Conservation (phyloP, 2,888 invertebrate genomes). For the Dynastes tityus region DNA sequence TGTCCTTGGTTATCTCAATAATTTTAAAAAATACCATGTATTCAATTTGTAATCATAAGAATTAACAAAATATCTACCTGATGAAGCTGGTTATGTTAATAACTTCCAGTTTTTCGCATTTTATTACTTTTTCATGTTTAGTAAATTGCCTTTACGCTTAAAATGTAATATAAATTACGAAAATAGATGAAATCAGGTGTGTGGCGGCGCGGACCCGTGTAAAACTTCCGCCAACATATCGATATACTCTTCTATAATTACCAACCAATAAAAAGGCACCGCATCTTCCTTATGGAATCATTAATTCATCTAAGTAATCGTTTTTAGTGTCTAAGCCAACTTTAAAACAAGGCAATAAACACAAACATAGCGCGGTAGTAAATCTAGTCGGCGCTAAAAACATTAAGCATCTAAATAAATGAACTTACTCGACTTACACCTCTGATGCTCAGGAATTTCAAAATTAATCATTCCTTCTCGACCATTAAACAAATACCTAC, state of each 20-base stretch:
- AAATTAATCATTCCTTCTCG: conserved; percentile 46
- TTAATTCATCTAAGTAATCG: conserved; percentile 43
- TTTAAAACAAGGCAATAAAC: conserved; percentile 43
- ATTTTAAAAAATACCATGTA: neutral
- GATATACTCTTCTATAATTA: conserved; percentile 36
- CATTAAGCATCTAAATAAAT: conserved; percentile 47
- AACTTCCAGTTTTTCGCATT: neutral
- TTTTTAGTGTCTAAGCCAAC: conserved; percentile 35
- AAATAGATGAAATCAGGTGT: conserved; percentile 16
- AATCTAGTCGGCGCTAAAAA: conserved; percentile 45
- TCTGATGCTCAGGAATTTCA: conserved; percentile 31
- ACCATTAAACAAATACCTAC: conserved; percentile 36
- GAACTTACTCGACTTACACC: conserved; percentile 42
- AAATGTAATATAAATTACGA: conserved; percentile 20
- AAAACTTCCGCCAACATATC: conserved; percentile 25
- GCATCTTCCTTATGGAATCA: conserved; percentile 14
- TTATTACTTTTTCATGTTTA: conserved; percentile 19
- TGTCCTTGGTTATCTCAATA: no score
- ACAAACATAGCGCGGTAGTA: conserved; percentile 40
- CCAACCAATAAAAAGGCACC: conserved; percentile 24
- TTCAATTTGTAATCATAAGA: neutral
- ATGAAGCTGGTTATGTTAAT: neutral
- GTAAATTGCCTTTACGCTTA: conserved; percentile 9
- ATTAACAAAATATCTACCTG: neutral
- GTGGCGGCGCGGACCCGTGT: neutral